Conservation (phyloP, 2,113 vertebrate species). For the Sinosuthora webbiana region DNA sequence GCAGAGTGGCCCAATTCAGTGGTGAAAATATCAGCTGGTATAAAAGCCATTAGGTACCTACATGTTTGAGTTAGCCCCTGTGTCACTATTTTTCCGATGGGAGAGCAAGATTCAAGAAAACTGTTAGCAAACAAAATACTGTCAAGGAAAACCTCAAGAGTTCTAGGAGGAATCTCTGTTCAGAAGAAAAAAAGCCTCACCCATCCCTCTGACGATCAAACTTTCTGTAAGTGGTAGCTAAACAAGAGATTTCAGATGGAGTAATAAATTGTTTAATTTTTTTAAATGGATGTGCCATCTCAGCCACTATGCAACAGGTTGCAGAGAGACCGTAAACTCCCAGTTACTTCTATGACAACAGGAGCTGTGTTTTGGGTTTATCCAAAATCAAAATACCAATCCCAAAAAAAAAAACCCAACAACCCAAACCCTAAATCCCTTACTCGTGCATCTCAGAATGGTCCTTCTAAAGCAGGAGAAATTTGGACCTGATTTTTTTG, state of each 20-base stretch:
- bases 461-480: not conserved
- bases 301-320: not conserved
- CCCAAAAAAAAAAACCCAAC: rapidly evolving
- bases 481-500: not conserved
- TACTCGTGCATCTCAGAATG: not conserved
- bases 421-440: not conserved
- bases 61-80: not conserved
- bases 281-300: not conserved
- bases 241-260: not conserved
- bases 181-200: not conserved
- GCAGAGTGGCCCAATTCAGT: not conserved
- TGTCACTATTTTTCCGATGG: not conserved
- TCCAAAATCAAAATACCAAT: not conserved
- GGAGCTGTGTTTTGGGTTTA: not conserved
- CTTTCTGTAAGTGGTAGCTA: not conserved
- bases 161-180: not conserved
- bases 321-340: not conserved
- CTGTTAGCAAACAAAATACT: not conserved
- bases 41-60: not conserved
- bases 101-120: not conserved
- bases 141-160: not conserved
- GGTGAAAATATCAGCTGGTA: not conserved
- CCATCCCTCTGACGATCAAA: not conserved
- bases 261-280: not conserved
- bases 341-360: not conserved